Conservation (phyloP, 2,797 vertebrate genomes). For the Poecile montanus region DNA sequence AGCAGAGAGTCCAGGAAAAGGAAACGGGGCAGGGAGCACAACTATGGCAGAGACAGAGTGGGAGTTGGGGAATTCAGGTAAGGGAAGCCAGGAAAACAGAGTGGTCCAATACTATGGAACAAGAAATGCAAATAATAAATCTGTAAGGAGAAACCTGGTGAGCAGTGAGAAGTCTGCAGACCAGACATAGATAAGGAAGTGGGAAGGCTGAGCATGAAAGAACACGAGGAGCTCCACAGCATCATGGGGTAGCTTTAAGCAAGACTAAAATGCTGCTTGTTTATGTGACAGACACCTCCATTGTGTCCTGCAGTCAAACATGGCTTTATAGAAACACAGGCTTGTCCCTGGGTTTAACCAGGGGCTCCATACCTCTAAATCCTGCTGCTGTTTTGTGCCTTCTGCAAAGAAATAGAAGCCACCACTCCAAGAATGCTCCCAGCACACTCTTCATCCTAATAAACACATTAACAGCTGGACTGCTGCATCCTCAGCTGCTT, state of each 20-base stretch:
- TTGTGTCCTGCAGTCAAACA: fast-evolving
- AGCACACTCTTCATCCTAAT: background rate
- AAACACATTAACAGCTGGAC: background rate
- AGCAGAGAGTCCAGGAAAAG: background rate
- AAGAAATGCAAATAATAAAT: background rate
- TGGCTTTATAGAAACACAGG: fast-evolving
- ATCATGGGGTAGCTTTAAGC: background rate
- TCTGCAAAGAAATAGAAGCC: background rate
- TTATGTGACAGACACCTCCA: background rate
- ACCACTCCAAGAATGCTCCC: background rate
- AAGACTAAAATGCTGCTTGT: fast-evolving
- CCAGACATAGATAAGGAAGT: background rate
- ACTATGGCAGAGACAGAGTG: too few species aligned
- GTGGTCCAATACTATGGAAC: fast-evolving
- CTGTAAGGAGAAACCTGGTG: background rate
- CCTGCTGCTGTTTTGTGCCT: background rate
- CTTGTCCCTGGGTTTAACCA: background rate
- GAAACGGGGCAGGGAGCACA: fast-evolving
- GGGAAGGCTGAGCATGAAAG: background rate
- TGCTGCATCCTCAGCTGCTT: background rate
- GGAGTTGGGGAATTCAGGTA: background rate
- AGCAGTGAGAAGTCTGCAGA: background rate
- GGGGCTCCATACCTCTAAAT: background rate
- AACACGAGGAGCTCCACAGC: background rate
- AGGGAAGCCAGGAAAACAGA: background rate